Evolutionary conservation across 1,140 invertebrate genomes (phyloP).

Genomic region (Lepidostoma basale): DNA sequence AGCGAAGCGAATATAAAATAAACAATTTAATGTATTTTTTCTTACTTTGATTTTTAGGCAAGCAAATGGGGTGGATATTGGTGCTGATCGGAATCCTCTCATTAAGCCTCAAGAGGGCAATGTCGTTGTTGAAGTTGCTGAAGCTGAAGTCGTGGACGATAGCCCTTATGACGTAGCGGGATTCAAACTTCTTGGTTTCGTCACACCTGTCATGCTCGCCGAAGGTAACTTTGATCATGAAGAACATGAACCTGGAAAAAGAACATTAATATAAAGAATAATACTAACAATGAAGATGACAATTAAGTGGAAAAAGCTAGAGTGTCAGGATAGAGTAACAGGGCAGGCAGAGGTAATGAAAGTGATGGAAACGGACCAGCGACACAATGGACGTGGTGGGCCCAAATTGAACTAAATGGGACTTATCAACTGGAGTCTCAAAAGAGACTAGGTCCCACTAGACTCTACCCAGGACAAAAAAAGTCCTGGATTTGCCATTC

Average conservation of each 20-base stretch:
- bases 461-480: too few relatives aligned
- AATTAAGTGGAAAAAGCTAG: too few relatives aligned
- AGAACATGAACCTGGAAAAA: slow-evolving; percentile 82
- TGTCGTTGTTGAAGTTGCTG: slow-evolving; percentile 84
- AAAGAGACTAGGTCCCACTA: too few relatives aligned
- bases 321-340: too few relatives aligned
- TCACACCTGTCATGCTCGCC: slow-evolving; percentile 84
- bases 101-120: slow-evolving; percentile 79
- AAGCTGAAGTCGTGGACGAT: slow-evolving; percentile 80
- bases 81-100: slow-evolving; percentile 76
- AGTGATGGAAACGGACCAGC: too few relatives aligned
- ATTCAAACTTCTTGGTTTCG: slow-evolving; percentile 71
- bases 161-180: slow-evolving; percentile 74
- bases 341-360: too few relatives aligned
- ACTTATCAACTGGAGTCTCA: too few relatives aligned
- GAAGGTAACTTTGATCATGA: slow-evolving; percentile 86
- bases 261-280: too few relatives aligned
- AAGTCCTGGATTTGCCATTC: too few relatives aligned
- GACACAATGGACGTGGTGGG: too few relatives aligned
- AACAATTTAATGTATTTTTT: neutral
- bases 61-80: slow-evolving; percentile 77
- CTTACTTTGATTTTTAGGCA: slow-evolving; percentile 70
- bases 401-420: too few relatives aligned
- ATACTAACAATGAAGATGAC: too few relatives aligned
- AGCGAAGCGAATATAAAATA: neutral